Percentiles rank a stretch among this genome's conserved stretches.
Evolutionary conservation across 2,113 vertebrate species (phyloP).

Genomic region (Phyllostomus hastatus): DNA sequence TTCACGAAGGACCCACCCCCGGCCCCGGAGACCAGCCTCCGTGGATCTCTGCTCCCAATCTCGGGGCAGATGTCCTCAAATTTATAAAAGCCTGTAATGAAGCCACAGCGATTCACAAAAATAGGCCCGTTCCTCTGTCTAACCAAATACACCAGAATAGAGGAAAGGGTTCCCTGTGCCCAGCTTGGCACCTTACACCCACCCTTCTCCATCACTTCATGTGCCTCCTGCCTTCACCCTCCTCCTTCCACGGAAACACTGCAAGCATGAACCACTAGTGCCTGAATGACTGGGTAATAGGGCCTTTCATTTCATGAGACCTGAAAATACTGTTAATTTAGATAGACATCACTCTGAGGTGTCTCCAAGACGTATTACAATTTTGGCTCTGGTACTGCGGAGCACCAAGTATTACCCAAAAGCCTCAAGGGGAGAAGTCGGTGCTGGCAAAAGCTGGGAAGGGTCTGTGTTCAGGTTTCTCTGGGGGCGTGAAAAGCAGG

Average conservation of each 20-base stretch:
- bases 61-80: neutral
- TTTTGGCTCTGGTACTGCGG: neutral
- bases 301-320: neutral
- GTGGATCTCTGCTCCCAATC: neutral
- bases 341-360: neutral
- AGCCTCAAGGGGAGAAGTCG: neutral
- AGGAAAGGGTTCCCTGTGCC: neutral
- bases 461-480: neutral
- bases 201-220: neutral
- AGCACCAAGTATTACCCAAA: neutral
- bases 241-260: neutral
- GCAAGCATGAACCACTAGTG: neutral
- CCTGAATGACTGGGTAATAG: neutral
- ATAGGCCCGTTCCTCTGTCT: neutral
- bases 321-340: neutral
- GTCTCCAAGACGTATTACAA: neutral
- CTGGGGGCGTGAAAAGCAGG: neutral
- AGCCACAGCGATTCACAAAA: neutral
- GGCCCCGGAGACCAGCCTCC: neutral
- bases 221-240: neutral
- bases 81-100: neutral
- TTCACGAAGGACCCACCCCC: neutral
- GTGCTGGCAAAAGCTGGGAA: neutral
- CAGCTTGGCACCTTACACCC: neutral
- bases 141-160: fast-evolving